phyloP scores from a whole-genome alignment of 2,113 vertebrate species.

The Phyllopteryx taeniolatus region DNA sequence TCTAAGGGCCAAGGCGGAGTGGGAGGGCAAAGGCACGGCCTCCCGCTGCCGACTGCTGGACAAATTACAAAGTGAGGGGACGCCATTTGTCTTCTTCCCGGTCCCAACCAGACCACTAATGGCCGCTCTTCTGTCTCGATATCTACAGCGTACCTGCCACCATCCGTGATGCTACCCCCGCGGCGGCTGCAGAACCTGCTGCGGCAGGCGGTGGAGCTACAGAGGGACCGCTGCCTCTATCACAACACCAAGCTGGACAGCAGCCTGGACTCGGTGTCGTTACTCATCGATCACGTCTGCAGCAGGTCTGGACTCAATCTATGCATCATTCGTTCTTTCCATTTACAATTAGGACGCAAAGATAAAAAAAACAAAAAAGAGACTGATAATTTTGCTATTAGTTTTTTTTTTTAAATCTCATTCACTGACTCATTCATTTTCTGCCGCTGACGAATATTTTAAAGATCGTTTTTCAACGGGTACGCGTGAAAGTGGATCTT shows the following conservation, averaged over 20 bases:
- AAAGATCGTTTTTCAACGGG: no score
- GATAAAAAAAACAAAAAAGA: no score
- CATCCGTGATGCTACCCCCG: conserved; percentile 97
- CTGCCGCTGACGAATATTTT: no score
- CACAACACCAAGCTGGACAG: conserved; percentile 97
- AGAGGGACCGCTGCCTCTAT: conserved; percentile 97
- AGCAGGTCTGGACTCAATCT: conserved; percentile 79
- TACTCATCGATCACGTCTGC: conserved; percentile 96
- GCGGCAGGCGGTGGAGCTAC: conserved; percentile 93
- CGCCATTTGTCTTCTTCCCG: not conserved
- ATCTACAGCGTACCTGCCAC: conserved; percentile 88
- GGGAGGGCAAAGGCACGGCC: conserved; percentile 94
- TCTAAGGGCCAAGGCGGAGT: conserved; percentile 94
- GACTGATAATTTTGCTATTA: no score
- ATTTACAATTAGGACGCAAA: not conserved
- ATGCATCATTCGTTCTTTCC: not conserved
- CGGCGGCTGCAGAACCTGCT: conserved; percentile 94
- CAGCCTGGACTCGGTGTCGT: conserved; percentile 91
- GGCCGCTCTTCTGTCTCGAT: not conserved
- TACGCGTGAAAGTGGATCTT: no score
- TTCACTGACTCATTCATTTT: no score
- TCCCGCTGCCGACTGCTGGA: conserved; percentile 94
- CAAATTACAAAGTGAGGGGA: conserved; percentile 92
- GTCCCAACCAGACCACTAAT: not conserved
- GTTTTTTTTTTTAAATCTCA: no score